Conservation (phyloP, 2,888 invertebrate genomes). For the Maniola hyperantus region DNA sequence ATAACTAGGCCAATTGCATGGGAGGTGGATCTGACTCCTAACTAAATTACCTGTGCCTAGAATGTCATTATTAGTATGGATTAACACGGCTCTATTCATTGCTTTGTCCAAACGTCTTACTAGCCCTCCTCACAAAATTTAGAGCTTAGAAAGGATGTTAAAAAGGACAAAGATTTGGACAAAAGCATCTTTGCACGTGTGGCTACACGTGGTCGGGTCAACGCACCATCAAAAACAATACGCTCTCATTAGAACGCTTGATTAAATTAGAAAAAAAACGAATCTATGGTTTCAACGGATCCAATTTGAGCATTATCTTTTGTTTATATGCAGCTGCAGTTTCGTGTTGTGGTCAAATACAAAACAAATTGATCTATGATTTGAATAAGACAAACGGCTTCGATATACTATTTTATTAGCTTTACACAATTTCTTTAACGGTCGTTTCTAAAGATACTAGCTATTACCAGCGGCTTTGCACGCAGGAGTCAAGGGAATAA, state of each 20-base stretch:
- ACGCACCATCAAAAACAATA: conserved; percentile 65
- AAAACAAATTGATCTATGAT: conserved; percentile 1
- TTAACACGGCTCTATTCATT: conserved; percentile 42
- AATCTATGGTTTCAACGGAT: conserved; percentile 40
- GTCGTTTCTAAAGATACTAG: background rate
- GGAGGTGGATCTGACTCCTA: too few species aligned
- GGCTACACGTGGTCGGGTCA: conserved; percentile 73
- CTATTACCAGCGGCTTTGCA: too few species aligned
- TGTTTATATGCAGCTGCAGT: conserved; percentile 65
- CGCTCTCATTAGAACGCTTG: conserved; percentile 54
- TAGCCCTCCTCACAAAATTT: conserved; percentile 66
- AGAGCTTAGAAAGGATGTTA: conserved; percentile 60
- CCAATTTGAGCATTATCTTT: conserved; percentile 50
- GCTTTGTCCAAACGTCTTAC: conserved; percentile 46
- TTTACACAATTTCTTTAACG: background rate
- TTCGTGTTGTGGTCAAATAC: conserved; percentile 43
- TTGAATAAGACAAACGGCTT: background rate
- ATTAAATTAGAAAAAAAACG: conserved; percentile 47
- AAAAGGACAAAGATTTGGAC: conserved; percentile 69
- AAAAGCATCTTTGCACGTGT: conserved; percentile 68
- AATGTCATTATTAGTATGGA: too few species aligned
- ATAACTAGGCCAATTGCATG: too few species aligned
- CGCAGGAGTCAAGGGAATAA: too few species aligned
- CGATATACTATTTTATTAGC: background rate
- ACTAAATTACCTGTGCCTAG: too few species aligned